These are phyloP conservation scores for Eptatretus burgeri DNA, from an alignment of 2,113 vertebrate genomes.

Conservation along the genomic window DNA sequence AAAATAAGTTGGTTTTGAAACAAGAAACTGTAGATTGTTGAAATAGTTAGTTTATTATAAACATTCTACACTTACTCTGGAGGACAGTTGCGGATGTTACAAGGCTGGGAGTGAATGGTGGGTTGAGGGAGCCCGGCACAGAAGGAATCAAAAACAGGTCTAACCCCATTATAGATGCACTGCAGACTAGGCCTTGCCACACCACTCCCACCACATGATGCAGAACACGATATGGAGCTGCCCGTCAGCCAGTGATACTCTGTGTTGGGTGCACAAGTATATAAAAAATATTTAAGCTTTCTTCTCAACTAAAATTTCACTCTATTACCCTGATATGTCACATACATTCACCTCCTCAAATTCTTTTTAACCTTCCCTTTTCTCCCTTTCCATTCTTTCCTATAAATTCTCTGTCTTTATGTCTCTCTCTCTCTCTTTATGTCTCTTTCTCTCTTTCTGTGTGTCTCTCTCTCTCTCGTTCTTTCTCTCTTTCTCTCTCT, in stretches of 20 bases:
- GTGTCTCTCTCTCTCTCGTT: too few relatives aligned
- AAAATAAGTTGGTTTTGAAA: too few relatives aligned
- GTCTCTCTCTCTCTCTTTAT: too few relatives aligned
- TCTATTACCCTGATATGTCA: too few relatives aligned
- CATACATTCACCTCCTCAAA: too few relatives aligned
- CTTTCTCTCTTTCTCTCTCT: too few relatives aligned
- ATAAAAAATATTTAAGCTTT: background rate
- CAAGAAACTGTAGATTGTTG: too few relatives aligned
- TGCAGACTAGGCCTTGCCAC: slow-evolving; percentile 22
- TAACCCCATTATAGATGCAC: slow-evolving; percentile 20
- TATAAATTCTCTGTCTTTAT: too few relatives aligned
- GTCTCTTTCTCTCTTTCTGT: too few relatives aligned
- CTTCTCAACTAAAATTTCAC: background rate
- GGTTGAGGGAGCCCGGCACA: slow-evolving; percentile 26
- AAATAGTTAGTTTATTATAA: background rate
- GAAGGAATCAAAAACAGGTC: slow-evolving; percentile 15
- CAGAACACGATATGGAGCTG: slow-evolving; percentile 20
- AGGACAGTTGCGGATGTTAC: slow-evolving; percentile 42
- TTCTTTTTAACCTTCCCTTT: too few relatives aligned
- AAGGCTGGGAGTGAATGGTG: slow-evolving; percentile 18
- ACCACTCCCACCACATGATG: slow-evolving; percentile 27
- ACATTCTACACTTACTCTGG: slow-evolving; percentile 21
- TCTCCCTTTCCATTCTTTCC: too few relatives aligned
- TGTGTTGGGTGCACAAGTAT: slow-evolving; percentile 11
- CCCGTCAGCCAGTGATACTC: slow-evolving; percentile 28